These are phyloP conservation scores for Battus philenor DNA, from an alignment of 1,140 invertebrate species.

Conservation along the genomic window DNA sequence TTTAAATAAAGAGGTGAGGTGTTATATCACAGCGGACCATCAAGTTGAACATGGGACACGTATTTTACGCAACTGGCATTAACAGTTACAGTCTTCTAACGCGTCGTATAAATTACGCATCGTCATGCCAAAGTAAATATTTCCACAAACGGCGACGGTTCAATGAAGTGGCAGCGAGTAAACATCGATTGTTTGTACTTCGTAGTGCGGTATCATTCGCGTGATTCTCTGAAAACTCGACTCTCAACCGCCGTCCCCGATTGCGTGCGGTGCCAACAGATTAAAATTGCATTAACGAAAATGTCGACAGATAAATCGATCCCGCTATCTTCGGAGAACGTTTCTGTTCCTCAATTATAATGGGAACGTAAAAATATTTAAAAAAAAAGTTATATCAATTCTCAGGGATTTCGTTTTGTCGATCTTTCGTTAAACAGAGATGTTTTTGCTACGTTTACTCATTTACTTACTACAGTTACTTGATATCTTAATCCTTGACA, in stretches of 20 bases:
- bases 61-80: background rate
- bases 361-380: too few relatives aligned
- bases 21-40: too few relatives aligned
- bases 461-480: too few relatives aligned
- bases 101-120: constrained; percentile 7
- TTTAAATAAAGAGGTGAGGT: too few relatives aligned
- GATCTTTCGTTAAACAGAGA: too few relatives aligned
- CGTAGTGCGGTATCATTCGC: background rate
- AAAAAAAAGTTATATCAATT: too few relatives aligned
- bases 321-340: constrained; percentile 1
- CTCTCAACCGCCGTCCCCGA: constrained; percentile 14
- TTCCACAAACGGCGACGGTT: constrained; percentile 14
- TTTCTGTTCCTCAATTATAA: too few relatives aligned
- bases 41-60: too few relatives aligned
- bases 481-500: too few relatives aligned
- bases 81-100: constrained; percentile 4
- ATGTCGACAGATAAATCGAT: constrained; percentile 1
- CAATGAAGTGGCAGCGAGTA: constrained; percentile 3
- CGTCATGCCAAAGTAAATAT: constrained; percentile 13
- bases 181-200: constrained; percentile 6
- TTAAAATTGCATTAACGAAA: constrained; percentile 29
- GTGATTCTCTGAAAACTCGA: background rate
- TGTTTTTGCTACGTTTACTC: too few relatives aligned
- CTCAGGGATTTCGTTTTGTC: too few relatives aligned
- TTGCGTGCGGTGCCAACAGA: constrained; percentile 18